Evolutionary conservation across 1,140 invertebrate genomes (phyloP), one percentile per base, ranked within the genome.

Genomic region (Brachionus plicatilis): DNA sequence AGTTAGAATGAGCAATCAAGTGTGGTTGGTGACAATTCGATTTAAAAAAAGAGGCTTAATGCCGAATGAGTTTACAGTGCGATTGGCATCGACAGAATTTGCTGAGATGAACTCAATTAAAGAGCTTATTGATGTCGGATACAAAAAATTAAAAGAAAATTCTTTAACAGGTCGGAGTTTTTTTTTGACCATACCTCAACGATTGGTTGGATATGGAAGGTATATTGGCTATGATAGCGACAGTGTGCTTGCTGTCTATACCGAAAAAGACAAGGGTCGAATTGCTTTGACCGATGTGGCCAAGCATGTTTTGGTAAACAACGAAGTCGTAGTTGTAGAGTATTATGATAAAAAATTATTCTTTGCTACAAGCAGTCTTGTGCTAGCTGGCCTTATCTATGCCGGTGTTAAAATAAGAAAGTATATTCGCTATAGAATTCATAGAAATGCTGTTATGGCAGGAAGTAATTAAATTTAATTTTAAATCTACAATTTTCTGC

Each of bases 321-420:
- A 82, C 14, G 79, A 82, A 47, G 79, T 82, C 20, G 60, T 82
- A 11, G 79, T 82, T 27, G 79, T 82, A 4, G 79, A 82, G n/a
- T 82, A 82, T 82, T 82, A 82, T 68, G 79, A 82, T 37, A 60
- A 56, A 82, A 82, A 82, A 27, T 45, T 82, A 14, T 65, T 68
- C 37, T 45, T 82, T 65, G 79, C 50, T 5, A 82, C 79, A 41
- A 68, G 27, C 45, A 20, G 56, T 12, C 6, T 82, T 11, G 37
- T 82, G 11, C 9, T 68, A 9, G 27, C 50, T 65, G 33, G 53
- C 37, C 43, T 82, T 20, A 7, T 45, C 43, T 82, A 82, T 68
- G 37, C 60, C 33, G 79, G 79, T 17, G n/a, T 65, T 27, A 82
- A 82, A 29, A 9, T 82, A n/a, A 82, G 79, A 82, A 82, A 11